These are phyloP conservation scores for Pseudolaguvia tuberculata DNA, from an alignment of 2,113 vertebrate genomes.

Conservation along the genomic window DNA sequence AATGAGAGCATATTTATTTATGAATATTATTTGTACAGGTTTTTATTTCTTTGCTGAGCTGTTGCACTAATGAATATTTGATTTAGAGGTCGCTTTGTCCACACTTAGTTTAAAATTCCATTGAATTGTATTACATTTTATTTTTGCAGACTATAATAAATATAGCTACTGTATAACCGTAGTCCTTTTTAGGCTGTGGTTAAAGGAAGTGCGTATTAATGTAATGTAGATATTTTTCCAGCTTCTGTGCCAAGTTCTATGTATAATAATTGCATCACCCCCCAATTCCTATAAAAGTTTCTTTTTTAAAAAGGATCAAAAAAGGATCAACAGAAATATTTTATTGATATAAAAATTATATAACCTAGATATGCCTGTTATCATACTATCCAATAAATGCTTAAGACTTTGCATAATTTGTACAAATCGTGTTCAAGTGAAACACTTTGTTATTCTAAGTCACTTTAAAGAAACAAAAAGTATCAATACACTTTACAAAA, in stretches of 20 bases:
- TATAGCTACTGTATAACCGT: too few relatives aligned
- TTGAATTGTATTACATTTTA: too few relatives aligned
- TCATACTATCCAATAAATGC: neutral
- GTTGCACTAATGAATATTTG: neutral
- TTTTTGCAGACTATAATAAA: neutral
- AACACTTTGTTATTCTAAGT: conserved; percentile 5
- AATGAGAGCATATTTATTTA: conserved; percentile 11
- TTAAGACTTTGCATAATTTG: conserved; percentile 47
- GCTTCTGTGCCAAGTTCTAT: neutral
- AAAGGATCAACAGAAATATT: conserved; percentile 41
- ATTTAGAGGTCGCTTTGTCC: neutral
- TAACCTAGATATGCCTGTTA: conserved; percentile 30
- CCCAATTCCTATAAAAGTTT: neutral
- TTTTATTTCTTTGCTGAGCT: neutral
- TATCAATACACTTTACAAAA: conserved; percentile 13
- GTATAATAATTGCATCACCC: neutral
- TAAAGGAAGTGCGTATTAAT: neutral
- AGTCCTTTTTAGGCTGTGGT: neutral
- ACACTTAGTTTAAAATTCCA: too few relatives aligned
- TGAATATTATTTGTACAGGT: neutral
- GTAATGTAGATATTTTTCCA: conserved; percentile 6
- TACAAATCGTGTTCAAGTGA: conserved; percentile 12
- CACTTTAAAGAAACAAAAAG: conserved; percentile 4
- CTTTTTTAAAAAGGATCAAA: too few relatives aligned
- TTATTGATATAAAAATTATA: conserved; percentile 48